phyloP scores from a whole-genome alignment of 2,797 vertebrate genomes.

The Chaetophractus vellerosus region DNA sequence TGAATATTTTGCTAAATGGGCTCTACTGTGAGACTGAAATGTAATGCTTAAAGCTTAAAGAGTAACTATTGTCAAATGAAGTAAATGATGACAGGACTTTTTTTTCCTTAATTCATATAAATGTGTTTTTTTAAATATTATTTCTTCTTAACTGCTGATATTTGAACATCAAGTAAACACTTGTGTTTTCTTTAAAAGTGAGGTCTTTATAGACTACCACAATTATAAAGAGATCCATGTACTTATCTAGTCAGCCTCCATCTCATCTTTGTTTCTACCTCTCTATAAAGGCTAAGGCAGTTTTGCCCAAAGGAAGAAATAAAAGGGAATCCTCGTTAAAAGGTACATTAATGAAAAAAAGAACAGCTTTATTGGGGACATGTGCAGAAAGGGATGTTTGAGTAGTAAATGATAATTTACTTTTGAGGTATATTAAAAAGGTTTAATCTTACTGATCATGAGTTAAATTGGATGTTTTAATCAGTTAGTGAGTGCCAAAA shows the following conservation, averaged over 20 bases:
- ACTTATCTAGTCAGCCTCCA: constrained; percentile 85
- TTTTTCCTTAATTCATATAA: constrained; percentile 78
- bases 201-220: constrained; percentile 77
- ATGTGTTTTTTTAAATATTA: constrained; percentile 78
- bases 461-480: constrained; percentile 96
- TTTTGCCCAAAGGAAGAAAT: constrained; percentile 93
- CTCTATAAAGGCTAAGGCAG: constrained; percentile 88
- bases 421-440: constrained; percentile 94
- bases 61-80: constrained; percentile 73
- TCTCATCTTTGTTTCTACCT: constrained; percentile 89
- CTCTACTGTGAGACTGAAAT: constrained; percentile 63
- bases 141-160: constrained; percentile 77
- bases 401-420: constrained; percentile 92
- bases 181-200: constrained; percentile 84
- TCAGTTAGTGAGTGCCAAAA: constrained; percentile 94
- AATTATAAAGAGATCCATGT: constrained; percentile 82
- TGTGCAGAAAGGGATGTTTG: constrained; percentile 89
- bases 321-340: constrained; percentile 92
- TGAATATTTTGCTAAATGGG: constrained; percentile 14
- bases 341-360: constrained; percentile 93
- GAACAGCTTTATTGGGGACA: constrained; percentile 88
- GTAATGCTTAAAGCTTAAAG: constrained; percentile 59
- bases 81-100: constrained; percentile 61
- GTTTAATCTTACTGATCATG: constrained; percentile 95
- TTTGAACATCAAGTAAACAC: constrained; percentile 83